These are phyloP conservation scores for Eupleurogrammus muticus DNA, from an alignment of 2,797 vertebrate genomes.

Conservation along the genomic window DNA sequence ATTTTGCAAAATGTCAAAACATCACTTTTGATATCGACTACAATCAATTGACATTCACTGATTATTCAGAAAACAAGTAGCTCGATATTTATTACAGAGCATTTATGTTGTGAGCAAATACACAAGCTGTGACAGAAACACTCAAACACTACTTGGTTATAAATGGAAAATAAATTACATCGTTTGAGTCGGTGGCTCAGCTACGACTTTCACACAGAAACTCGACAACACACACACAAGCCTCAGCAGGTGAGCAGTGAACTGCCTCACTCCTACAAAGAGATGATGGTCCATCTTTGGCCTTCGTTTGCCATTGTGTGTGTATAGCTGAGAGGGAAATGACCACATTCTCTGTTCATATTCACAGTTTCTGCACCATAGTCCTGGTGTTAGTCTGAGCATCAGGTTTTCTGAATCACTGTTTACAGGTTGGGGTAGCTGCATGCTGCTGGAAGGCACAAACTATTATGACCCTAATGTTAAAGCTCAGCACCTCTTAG, in stretches of 20 bases:
- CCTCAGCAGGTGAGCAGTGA: slow-evolving; percentile 32
- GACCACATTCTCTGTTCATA: no score
- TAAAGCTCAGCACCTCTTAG: no score
- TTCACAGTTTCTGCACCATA: no score
- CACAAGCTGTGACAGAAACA: slow-evolving; percentile 54
- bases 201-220: slow-evolving; percentile 45
- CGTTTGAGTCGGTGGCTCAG: slow-evolving; percentile 38
- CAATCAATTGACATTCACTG: slow-evolving; percentile 62
- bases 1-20: slow-evolving; percentile 12
- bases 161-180: slow-evolving; percentile 54
- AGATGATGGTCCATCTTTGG: slow-evolving; percentile 55
- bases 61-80: slow-evolving; percentile 43
- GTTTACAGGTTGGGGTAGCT: no score
- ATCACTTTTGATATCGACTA: slow-evolving; percentile 43
- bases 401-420: no score
- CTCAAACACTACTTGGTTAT: slow-evolving; percentile 30
- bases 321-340: neutral
- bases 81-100: slow-evolving; percentile 49
- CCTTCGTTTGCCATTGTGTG: slow-evolving; percentile 40
- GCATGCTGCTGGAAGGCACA: no score
- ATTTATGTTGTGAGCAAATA: slow-evolving; percentile 48
- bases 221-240: slow-evolving; percentile 40
- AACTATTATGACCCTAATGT: no score
- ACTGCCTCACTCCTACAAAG: slow-evolving; percentile 1
- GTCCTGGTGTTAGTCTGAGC: no score